phyloP scores from a whole-genome alignment of 2,888 invertebrate genomes.

The Pristionchus arcanus region DNA sequence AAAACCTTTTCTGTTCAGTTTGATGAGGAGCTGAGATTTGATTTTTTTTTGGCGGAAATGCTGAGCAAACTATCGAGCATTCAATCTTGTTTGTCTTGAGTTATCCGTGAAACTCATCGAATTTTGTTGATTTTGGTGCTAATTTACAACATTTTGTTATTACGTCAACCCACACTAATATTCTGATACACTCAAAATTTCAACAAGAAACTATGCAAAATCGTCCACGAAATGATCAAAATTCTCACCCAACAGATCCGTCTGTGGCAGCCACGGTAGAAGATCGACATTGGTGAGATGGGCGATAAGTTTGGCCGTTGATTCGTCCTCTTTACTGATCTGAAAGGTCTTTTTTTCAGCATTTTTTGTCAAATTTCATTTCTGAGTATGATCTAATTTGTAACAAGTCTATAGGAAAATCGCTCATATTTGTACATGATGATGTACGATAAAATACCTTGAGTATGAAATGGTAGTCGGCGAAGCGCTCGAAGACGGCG shows the following conservation, averaged over 20 bases:
- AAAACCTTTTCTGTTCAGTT: not conserved
- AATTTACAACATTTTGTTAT: too few relatives aligned
- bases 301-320: constrained; percentile 61
- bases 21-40: too few relatives aligned
- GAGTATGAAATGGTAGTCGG: constrained; percentile 73
- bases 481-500: constrained; percentile 45
- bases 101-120: not conserved
- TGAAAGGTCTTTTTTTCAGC: not conserved
- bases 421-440: too few relatives aligned
- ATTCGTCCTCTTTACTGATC: constrained; percentile 62
- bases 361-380: too few relatives aligned
- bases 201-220: too few relatives aligned
- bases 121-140: not conserved
- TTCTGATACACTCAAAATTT: too few relatives aligned
- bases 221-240: not conserved
- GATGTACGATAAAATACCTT: constrained; percentile 57
- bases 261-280: constrained; percentile 74
- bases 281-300: constrained; percentile 70
- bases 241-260: constrained; percentile 69
- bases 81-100: not conserved
- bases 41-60: too few relatives aligned
- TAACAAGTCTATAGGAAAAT: too few relatives aligned
- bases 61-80: too few relatives aligned
- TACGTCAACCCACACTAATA: too few relatives aligned
- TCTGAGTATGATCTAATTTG: too few relatives aligned